These are phyloP conservation scores for Medauroidea extradentata DNA, from an alignment of 1,140 invertebrate species.

Conservation along the genomic window DNA sequence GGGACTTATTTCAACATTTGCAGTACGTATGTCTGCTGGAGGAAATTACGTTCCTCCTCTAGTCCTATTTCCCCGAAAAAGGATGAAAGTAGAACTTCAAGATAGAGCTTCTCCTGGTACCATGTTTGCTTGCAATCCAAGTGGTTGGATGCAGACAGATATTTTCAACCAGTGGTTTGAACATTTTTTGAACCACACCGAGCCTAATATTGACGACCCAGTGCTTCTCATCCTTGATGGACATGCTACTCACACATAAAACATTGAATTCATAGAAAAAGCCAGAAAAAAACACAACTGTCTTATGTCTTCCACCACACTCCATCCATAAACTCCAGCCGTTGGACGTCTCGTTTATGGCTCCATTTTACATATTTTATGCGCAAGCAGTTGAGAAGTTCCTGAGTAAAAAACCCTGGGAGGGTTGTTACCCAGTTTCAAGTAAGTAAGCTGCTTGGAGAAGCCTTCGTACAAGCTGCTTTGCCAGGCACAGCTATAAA, in stretches of 20 bases:
- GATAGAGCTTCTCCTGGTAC: slow-evolving; percentile 23
- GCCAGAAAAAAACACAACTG: slow-evolving; percentile 18
- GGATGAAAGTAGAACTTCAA: slow-evolving; percentile 18
- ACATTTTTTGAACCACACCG: slow-evolving; percentile 21
- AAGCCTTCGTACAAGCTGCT: slow-evolving; percentile 33
- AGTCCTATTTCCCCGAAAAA: slow-evolving; percentile 19
- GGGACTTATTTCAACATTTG: slow-evolving; percentile 12
- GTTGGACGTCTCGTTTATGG: slow-evolving; percentile 42
- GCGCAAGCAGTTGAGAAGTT: slow-evolving; percentile 21
- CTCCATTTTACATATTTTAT: slow-evolving; percentile 29
- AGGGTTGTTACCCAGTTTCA: too few species aligned
- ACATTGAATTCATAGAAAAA: too few species aligned
- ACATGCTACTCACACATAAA: too few species aligned
- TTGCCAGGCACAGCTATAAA: slow-evolving; percentile 27
- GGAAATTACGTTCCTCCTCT: slow-evolving; percentile 31
- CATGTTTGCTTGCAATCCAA: too few species aligned
- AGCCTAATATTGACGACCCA: slow-evolving; percentile 20
- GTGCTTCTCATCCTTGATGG: too few species aligned
- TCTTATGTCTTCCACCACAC: slow-evolving; percentile 35
- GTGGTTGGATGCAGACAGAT: too few species aligned
- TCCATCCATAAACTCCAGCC: slow-evolving; percentile 39
- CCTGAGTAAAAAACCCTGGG: slow-evolving; percentile 31
- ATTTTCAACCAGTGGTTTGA: slow-evolving; percentile 19
- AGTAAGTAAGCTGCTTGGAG: slow-evolving; percentile 29
- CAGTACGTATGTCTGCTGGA: too few species aligned